These are phyloP conservation scores for Ageneiosus marmoratus DNA, from an alignment of 2,113 vertebrate species.

Conservation along the genomic window DNA sequence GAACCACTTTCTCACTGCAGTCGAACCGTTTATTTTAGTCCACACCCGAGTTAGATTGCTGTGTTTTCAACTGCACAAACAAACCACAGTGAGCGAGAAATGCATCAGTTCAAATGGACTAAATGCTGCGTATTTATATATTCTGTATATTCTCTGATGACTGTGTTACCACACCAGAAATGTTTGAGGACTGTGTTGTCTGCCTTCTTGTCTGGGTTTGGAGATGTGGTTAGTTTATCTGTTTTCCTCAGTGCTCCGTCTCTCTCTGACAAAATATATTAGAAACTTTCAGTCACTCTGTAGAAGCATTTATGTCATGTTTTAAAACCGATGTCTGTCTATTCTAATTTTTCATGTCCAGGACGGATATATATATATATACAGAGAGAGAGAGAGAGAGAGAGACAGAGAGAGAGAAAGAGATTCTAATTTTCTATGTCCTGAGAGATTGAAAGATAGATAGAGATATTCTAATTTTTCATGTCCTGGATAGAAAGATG, in stretches of 20 bases:
- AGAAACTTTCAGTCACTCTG: neutral
- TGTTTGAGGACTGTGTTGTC: neutral
- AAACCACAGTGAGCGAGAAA: neutral
- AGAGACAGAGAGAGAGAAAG: too few species aligned
- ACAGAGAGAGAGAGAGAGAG: neutral
- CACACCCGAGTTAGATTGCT: neutral
- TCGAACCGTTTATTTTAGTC: neutral
- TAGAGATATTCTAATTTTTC: neutral
- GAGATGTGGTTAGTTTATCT: neutral
- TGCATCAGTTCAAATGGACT: neutral
- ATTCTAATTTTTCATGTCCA: neutral
- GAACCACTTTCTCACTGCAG: neutral
- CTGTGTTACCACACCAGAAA: neutral
- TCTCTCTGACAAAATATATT: neutral
- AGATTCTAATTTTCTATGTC: too few species aligned
- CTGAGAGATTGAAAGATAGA: neutral
- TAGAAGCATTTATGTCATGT: neutral
- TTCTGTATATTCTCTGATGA: neutral
- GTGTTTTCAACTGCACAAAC: constrained; percentile 1
- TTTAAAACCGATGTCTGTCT: neutral
- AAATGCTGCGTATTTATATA: constrained; percentile 7
- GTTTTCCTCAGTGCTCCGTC: neutral
- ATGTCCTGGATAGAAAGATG: neutral
- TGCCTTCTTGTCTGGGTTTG: neutral
- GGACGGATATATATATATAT: too few species aligned